These are phyloP conservation scores for Caenorhabditis imperialis DNA, from an alignment of 2,888 invertebrate species.

Conservation along the genomic window DNA sequence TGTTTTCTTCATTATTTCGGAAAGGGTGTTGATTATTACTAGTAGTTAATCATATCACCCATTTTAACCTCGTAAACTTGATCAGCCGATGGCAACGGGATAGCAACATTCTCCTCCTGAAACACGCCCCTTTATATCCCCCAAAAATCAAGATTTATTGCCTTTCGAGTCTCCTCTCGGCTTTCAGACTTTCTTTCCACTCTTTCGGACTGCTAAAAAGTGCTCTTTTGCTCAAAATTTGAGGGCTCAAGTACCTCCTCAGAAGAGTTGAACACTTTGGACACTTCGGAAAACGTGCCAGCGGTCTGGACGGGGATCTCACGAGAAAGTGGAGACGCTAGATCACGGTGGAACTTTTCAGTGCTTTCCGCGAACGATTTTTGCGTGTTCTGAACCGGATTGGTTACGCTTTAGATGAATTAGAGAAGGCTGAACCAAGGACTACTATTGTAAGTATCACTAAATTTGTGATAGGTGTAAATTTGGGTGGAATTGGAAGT, in stretches of 20 bases:
- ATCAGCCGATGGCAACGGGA: conserved; percentile 36
- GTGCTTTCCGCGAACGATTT: conserved; percentile 32
- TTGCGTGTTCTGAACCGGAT: conserved; percentile 39
- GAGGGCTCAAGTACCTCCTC: conserved; percentile 19
- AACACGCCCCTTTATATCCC: conserved; percentile 3
- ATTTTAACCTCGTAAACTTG: conserved; percentile 38
- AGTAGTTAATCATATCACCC: conserved; percentile 9
- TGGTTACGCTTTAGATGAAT: no score
- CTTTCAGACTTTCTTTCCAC: conserved; percentile 2
- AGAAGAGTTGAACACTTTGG: conserved; percentile 34
- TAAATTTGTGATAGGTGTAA: no score
- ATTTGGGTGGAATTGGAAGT: no score
- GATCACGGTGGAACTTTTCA: conserved; percentile 45
- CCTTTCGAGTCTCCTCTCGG: conserved; percentile 26
- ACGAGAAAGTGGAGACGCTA: conserved; percentile 39
- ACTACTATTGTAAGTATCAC: no score
- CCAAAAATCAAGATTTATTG: background rate
- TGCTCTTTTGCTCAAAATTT: conserved; percentile 20
- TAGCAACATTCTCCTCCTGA: conserved; percentile 37
- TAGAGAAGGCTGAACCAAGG: no score
- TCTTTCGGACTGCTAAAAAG: no score
- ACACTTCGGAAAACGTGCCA: conserved; percentile 36
- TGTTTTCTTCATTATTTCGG: no score
- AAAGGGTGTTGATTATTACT: no score
- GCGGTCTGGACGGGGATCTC: conserved; percentile 29